Conservation (phyloP, 1,140 invertebrate species). For the Calosoma granatense region DNA sequence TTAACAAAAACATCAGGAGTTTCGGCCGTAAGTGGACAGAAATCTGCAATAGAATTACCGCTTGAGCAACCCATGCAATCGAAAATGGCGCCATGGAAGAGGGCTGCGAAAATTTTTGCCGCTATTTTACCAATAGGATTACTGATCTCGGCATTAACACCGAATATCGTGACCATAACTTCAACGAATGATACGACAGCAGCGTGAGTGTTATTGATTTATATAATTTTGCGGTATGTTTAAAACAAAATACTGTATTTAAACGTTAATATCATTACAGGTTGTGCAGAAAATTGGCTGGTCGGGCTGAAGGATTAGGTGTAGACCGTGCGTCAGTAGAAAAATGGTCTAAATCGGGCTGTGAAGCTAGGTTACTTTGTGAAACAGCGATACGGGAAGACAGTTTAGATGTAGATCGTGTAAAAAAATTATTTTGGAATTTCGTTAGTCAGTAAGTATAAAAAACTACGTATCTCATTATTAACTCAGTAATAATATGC, state of each 20-base stretch:
- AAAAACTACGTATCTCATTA: too few relatives aligned
- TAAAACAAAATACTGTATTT: too few relatives aligned
- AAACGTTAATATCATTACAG: neutral
- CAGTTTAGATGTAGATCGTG: neutral
- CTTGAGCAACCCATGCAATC: neutral
- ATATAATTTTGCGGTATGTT: too few relatives aligned
- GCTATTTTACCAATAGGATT: neutral
- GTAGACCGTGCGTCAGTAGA: neutral
- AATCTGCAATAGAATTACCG: neutral
- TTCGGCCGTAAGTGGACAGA: neutral
- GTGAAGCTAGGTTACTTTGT: neutral
- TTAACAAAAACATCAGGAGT: neutral
- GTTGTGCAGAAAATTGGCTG: neutral
- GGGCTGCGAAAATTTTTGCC: slow-evolving; percentile 2
- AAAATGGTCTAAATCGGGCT: neutral
- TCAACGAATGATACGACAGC: neutral
- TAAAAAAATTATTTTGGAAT: neutral
- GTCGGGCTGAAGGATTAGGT: neutral
- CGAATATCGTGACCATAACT: neutral
- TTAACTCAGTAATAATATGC: too few relatives aligned
- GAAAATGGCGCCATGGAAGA: neutral
- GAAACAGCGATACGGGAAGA: neutral
- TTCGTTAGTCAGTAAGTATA: slow-evolving; percentile 6
- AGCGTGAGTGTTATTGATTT: neutral
- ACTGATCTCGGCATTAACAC: neutral